Evolutionary conservation across 2,113 vertebrate genomes (phyloP).

Genomic region (Myotis yumanensis): DNA sequence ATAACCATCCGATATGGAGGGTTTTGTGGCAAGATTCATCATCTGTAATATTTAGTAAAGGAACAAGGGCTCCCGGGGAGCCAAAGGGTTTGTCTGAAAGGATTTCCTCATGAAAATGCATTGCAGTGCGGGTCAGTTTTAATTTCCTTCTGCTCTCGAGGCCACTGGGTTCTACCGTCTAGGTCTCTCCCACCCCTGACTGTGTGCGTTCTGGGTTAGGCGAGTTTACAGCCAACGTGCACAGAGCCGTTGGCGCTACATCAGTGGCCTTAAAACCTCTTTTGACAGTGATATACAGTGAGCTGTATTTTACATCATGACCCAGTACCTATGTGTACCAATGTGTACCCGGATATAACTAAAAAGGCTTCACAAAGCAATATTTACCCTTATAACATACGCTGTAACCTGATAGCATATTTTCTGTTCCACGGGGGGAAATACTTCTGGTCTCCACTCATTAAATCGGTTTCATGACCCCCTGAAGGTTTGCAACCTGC

Average conservation of each 20-base stretch:
- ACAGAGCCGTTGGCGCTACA: background rate
- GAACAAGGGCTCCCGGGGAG: background rate
- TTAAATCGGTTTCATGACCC: background rate
- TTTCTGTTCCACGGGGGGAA: background rate
- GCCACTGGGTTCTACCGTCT: background rate
- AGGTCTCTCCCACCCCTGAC: background rate
- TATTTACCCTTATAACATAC: background rate
- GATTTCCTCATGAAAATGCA: background rate
- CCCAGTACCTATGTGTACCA: no score
- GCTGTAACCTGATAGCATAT: background rate
- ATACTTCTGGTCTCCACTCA: background rate
- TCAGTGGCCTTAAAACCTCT: background rate
- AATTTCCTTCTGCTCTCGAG: background rate
- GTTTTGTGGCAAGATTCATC: background rate
- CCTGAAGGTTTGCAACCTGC: background rate
- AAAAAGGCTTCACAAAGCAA: background rate
- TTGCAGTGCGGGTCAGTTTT: background rate
- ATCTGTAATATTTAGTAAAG: background rate
- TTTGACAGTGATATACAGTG: background rate
- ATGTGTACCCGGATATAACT: background rate
- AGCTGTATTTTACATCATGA: background rate
- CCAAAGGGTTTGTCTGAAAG: background rate
- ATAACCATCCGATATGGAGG: background rate
- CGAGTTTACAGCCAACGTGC: background rate
- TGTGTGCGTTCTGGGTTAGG: background rate